These are phyloP conservation scores for Rafetus swinhoei DNA, from an alignment of 2,113 vertebrate genomes.

Conservation along the genomic window DNA sequence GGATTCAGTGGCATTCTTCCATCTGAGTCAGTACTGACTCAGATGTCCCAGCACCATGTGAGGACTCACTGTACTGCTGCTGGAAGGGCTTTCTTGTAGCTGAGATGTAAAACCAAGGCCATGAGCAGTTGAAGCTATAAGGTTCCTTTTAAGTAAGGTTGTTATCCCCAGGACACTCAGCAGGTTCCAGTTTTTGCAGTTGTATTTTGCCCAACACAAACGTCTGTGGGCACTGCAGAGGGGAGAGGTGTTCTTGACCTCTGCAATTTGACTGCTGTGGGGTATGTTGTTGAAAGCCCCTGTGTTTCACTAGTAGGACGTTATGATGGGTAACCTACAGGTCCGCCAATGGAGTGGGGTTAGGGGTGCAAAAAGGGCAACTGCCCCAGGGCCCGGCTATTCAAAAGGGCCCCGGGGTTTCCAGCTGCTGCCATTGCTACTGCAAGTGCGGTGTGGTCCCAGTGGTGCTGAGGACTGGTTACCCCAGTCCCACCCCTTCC, in stretches of 20 bases:
- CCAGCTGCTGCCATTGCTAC: too few relatives aligned
- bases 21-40: slow-evolving; percentile 23
- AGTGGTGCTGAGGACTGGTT: too few relatives aligned
- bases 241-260: neutral
- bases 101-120: neutral
- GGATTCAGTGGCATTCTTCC: neutral
- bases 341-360: too few relatives aligned
- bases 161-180: too few relatives aligned
- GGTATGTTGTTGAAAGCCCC: neutral
- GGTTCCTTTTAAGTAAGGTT: too few relatives aligned
- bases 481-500: too few relatives aligned
- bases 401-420: too few relatives aligned
- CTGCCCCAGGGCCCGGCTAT: too few relatives aligned
- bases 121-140: neutral
- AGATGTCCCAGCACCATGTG: neutral
- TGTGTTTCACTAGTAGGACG: neutral
- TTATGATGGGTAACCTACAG: neutral
- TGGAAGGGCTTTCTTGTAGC: neutral
- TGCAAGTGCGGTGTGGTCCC: too few relatives aligned
- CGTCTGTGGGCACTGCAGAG: neutral
- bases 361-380: too few relatives aligned
- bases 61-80: neutral
- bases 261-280: neutral
- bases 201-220: neutral
- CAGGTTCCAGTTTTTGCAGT: neutral